Evolutionary conservation across 2,113 vertebrate species (phyloP).

Genomic region (Colius striatus): DNA sequence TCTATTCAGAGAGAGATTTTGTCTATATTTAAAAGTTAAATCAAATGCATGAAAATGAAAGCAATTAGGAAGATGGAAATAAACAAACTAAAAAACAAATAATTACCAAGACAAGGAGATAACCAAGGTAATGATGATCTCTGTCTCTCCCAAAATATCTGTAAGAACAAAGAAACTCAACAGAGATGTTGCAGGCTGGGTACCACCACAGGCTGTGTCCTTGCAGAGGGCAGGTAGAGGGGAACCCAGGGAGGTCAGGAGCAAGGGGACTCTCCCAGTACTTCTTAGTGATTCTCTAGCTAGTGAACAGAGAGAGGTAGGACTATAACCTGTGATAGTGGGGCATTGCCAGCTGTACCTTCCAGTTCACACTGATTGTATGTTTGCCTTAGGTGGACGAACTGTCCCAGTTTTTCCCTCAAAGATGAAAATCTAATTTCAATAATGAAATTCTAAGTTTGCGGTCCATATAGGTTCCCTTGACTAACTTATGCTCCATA

Average conservation of each 20-base stretch:
- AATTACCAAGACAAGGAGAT: neutral
- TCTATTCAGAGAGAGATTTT: neutral
- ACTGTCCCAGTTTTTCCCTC: neutral
- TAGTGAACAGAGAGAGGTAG: neutral
- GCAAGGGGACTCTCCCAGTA: neutral
- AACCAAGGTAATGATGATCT: neutral
- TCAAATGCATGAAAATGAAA: neutral
- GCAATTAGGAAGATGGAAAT: neutral
- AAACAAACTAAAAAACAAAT: neutral
- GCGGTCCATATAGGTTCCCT: neutral
- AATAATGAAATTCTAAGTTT: neutral
- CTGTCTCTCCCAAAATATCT: neutral
- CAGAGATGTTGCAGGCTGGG: neutral
- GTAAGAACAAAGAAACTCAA: neutral
- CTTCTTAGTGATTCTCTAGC: neutral
- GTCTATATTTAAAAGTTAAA: neutral
- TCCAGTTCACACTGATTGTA: neutral
- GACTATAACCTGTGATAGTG: neutral
- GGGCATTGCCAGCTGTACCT: neutral
- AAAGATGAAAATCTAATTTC: neutral
- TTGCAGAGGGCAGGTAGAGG: neutral
- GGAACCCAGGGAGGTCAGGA: rapidly evolving
- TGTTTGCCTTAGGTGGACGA: neutral
- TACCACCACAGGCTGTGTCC: rapidly evolving
- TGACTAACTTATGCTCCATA: neutral